A percentile compares a stretch with the other conserved stretches of the same genome.
phyloP scores from a whole-genome alignment of 92 coral and sea anemone species.

The Parazoanthus swiftii region DNA sequence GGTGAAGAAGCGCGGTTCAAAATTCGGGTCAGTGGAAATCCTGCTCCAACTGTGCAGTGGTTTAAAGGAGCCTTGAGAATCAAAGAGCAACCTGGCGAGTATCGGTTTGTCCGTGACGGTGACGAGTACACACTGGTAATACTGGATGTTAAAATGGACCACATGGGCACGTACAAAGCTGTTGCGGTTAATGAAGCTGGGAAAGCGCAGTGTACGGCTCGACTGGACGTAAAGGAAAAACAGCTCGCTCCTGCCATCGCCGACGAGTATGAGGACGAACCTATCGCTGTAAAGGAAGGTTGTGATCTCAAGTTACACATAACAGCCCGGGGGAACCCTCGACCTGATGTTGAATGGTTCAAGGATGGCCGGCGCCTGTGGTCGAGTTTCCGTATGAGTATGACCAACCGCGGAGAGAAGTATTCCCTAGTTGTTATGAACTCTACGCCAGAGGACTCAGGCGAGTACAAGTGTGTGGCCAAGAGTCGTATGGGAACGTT shows the following conservation, averaged over 20 bases:
- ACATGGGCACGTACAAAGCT: conserved; percentile 77
- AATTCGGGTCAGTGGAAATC: conserved; percentile 76
- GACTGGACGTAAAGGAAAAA: conserved; percentile 66
- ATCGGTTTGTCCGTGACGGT: conserved; percentile 52
- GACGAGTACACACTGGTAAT: conserved; percentile 62
- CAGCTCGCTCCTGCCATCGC: conserved; percentile 75
- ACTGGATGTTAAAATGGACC: conserved; percentile 55
- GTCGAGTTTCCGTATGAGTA: conserved; percentile 65
- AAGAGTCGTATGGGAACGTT: conserved; percentile 81
- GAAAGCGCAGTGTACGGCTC: conserved; percentile 61
- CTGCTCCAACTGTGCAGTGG: conserved; percentile 89
- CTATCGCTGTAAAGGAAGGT: conserved; percentile 77
- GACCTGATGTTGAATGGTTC: conserved; percentile 90
- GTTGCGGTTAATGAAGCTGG: conserved; percentile 82
- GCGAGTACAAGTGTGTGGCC: conserved; percentile 90
- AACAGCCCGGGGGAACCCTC: conserved; percentile 81
- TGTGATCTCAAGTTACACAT: conserved; percentile 72
- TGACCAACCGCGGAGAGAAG: conserved; percentile 73
- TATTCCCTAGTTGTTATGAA: conserved; percentile 61
- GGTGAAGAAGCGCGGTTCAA: conserved; percentile 76
- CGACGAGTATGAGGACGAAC: conserved; percentile 71
- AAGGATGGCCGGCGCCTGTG: conserved; percentile 82
- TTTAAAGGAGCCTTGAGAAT: conserved; percentile 57
- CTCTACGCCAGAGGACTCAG: conserved; percentile 81
- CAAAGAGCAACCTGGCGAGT: conserved; percentile 49